Evolutionary conservation across 1,140 invertebrate genomes (phyloP).

Genomic region (Drosophila orosa): DNA sequence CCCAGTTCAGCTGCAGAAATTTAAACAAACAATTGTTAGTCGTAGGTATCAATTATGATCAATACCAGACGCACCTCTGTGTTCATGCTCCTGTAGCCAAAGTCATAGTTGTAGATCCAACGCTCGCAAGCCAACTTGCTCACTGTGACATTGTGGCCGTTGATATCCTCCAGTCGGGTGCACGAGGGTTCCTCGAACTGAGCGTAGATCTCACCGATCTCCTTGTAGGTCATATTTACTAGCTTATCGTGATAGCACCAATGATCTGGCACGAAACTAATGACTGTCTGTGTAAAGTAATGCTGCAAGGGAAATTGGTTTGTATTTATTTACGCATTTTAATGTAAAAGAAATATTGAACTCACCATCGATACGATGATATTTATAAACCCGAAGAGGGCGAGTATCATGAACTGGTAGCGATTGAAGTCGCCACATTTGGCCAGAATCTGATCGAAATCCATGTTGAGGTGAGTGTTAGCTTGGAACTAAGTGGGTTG

Average conservation of each 20-base stretch:
- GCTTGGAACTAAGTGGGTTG: slow-evolving; percentile 12
- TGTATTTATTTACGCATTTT: not conserved
- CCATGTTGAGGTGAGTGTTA: slow-evolving; percentile 69
- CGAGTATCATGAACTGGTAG: slow-evolving; percentile 87
- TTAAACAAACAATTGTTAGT: not conserved
- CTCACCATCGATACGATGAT: slow-evolving; percentile 85
- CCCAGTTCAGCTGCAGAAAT: slow-evolving; percentile 86
- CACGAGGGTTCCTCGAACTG: slow-evolving; percentile 73
- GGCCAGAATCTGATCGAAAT: slow-evolving; percentile 87
- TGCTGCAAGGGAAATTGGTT: slow-evolving; percentile 58
- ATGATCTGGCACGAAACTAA: slow-evolving; percentile 85
- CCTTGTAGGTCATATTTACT: slow-evolving; percentile 79
- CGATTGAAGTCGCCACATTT: slow-evolving; percentile 87
- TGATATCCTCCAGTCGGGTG: slow-evolving; percentile 65
- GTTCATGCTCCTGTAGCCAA: slow-evolving; percentile 86
- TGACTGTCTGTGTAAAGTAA: slow-evolving; percentile 87
- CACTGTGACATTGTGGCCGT: slow-evolving; percentile 58
- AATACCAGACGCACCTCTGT: slow-evolving; percentile 85
- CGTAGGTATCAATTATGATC: not conserved
- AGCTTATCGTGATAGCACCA: slow-evolving; percentile 83
- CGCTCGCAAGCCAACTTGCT: slow-evolving; percentile 79
- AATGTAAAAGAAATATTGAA: not conserved
- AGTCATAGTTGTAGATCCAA: slow-evolving; percentile 85
- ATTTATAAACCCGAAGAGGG: slow-evolving; percentile 86
- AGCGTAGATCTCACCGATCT: slow-evolving; percentile 76